These are phyloP conservation scores for Eustalomyia histrio DNA, from an alignment of 2,888 invertebrate species.

Conservation along the genomic window DNA sequence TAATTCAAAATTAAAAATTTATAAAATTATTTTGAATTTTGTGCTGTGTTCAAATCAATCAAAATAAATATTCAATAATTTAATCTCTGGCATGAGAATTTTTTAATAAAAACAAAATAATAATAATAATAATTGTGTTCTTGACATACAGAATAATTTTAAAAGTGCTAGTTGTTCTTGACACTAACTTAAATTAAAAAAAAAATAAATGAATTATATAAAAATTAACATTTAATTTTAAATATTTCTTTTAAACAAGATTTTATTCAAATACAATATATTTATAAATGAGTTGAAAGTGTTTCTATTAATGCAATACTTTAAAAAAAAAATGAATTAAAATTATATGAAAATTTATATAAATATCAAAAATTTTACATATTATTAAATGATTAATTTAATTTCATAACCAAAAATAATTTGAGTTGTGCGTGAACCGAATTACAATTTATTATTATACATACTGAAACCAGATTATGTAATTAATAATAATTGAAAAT, in stretches of 20 bases:
- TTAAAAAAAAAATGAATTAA: neutral
- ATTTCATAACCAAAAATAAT: too few relatives aligned
- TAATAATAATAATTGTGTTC: slow-evolving; percentile 46
- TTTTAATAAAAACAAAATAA: slow-evolving; percentile 21
- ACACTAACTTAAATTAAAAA: slow-evolving; percentile 53
- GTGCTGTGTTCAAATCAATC: neutral
- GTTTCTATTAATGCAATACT: neutral
- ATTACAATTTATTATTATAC: too few relatives aligned
- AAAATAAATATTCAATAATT: neutral
- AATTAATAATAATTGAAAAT: too few relatives aligned
- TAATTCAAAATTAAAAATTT: neutral
- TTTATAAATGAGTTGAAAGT: neutral
- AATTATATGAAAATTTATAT: neutral
- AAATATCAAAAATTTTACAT: too few relatives aligned
- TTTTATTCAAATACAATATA: neutral
- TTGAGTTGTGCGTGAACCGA: too few relatives aligned
- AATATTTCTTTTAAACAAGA: neutral
- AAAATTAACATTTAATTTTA: slow-evolving; percentile 5
- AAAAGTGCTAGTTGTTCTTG: slow-evolving; percentile 61
- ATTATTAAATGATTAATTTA: too few relatives aligned
- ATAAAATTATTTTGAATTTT: neutral
- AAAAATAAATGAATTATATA: neutral
- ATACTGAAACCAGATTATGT: too few relatives aligned
- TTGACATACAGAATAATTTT: slow-evolving; percentile 57
- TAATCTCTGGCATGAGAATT: neutral